These are phyloP conservation scores for Coelinius sp. DNA, from an alignment of 2,888 invertebrate species.

Conservation along the genomic window DNA sequence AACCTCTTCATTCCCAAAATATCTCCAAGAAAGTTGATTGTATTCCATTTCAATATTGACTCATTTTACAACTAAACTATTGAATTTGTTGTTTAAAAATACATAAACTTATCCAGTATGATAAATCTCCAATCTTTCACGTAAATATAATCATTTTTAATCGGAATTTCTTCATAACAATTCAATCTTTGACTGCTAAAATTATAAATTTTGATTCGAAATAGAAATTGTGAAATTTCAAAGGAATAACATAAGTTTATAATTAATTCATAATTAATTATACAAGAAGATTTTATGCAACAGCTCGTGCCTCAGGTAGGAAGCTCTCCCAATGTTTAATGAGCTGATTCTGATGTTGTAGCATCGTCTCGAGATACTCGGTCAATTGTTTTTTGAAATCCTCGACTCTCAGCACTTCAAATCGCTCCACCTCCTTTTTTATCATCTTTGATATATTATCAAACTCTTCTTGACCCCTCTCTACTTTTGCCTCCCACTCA, in stretches of 20 bases:
- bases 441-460: conserved; percentile 95
- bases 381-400: conserved; percentile 94
- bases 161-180: background rate
- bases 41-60: background rate
- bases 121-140: too few species aligned
- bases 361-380: conserved; percentile 92
- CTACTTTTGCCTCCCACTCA: conserved; percentile 98
- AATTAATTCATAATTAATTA: conserved; percentile 5
- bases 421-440: conserved; percentile 93
- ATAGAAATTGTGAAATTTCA: background rate
- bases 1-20: background rate
- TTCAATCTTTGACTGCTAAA: background rate
- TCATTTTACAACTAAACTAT: background rate
- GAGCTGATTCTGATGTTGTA: conserved; percentile 94
- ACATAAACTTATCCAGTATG: background rate
- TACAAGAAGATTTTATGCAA: conserved; percentile 76
- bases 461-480: conserved; percentile 95
- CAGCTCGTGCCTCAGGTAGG: conserved; percentile 94
- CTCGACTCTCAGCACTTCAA: conserved; percentile 87
- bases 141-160: background rate
- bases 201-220: background rate
- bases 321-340: conserved; percentile 97
- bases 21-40: background rate
- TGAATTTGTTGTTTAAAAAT: background rate
- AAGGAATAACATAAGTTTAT: background rate